Evolutionary conservation across 1,140 invertebrate species (phyloP).

Genomic region (Oncopodura yosiiana): DNA sequence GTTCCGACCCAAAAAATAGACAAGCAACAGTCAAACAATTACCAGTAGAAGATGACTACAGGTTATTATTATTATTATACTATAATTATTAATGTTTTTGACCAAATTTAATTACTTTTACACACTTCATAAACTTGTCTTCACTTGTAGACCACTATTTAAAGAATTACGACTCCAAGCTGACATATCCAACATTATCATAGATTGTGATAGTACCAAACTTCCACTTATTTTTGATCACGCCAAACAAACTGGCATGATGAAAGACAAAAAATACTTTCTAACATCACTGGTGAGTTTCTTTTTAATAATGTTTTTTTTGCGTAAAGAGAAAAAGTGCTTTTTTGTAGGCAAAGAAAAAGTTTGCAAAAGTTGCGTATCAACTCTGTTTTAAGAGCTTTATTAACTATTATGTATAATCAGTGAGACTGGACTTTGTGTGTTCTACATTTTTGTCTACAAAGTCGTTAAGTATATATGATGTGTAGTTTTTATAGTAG

Average conservation of each 20-base stretch:
- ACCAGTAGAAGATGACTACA: slow-evolving; percentile 36
- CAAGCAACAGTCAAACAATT: slow-evolving; percentile 42
- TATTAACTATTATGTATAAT: too few relatives aligned
- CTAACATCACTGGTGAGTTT: slow-evolving; percentile 40
- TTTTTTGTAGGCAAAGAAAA: too few relatives aligned
- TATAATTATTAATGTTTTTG: background rate
- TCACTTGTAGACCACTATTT: slow-evolving; percentile 39
- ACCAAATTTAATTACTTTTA: background rate
- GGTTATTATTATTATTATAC: slow-evolving; percentile 16
- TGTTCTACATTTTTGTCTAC: too few relatives aligned
- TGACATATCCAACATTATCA: slow-evolving; percentile 43
- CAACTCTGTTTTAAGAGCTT: too few relatives aligned
- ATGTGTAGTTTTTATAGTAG: too few relatives aligned
- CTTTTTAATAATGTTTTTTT: too few relatives aligned
- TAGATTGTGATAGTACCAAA: slow-evolving; percentile 43
- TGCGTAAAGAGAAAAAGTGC: too few relatives aligned
- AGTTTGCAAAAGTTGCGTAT: too few relatives aligned
- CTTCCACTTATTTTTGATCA: slow-evolving; percentile 39
- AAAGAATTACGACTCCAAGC: slow-evolving; percentile 43
- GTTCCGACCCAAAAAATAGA: slow-evolving; percentile 32
- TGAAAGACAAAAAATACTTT: slow-evolving; percentile 41
- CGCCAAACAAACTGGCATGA: slow-evolving; percentile 42
- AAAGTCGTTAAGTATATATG: too few relatives aligned
- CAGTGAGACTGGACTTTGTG: too few relatives aligned
- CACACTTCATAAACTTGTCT: too few relatives aligned